Base-by-base conservation (phyloP, 1,140 invertebrate genomes). In the Holcopasites calliopsidis region DNA sequence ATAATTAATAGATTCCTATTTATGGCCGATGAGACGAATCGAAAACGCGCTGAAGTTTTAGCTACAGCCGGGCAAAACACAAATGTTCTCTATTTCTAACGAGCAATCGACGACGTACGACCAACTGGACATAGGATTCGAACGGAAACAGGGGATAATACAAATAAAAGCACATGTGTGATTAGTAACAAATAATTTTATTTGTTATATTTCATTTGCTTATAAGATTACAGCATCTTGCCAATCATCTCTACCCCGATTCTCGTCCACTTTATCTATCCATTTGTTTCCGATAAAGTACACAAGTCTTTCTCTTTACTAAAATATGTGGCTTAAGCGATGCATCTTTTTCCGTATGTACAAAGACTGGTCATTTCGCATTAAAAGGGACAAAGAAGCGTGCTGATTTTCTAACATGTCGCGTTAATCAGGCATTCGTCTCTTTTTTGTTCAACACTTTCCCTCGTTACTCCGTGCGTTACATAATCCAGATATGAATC, bases 101-200 rank as follows among this genome's bases (percentile, higher is more conserved):
- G 6, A 10, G 10, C 8, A 13, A 40, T 8, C 4, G 0, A 31
- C 23, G n/a, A 83, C 73, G 40, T 80, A 64, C 62, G 88, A 87
- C 85, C 87, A 89, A 88, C 86, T 82, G 85, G 84, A 86, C 84
- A 77, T 66, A 81, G 78, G 75, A 84, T 70, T 52, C 23, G 65
- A 83, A 60, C 77, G 84, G 86, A 88, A 72, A 44, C 7, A 66
- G 76, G 77, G 87, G 76, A 85, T 73, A n/a, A 18, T 83, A 86
- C 77, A 89, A 85, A 85, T 82, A 88, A 89, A 10, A 44, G 42
- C 85, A 85, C 80, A 89, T 73, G 85, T 77, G 49, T 60, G 33
- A 71, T 72, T 74, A 83, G 44, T 71, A 82, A 82, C 78, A 86
- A 85, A 84, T 82, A 80, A 47, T 60, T 88, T 88, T 88, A 87